Evolutionary conservation across 2,888 invertebrate species (phyloP), one percentile per base, ranked within the genome.

Genomic region (Eupithecia pulchellata): DNA sequence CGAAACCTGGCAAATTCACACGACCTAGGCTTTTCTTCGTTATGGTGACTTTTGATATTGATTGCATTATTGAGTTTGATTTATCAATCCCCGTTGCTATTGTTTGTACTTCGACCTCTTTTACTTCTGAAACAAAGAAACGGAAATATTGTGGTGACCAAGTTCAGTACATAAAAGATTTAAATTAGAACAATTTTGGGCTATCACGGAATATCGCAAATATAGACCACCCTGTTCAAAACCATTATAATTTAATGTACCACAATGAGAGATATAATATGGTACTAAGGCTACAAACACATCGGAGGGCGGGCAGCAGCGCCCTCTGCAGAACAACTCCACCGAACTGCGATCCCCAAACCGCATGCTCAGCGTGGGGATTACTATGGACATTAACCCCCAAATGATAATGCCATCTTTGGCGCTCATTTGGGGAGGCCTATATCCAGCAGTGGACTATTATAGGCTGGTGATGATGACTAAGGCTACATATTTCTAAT

Each of bases 1-100:
- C 86, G 74, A 91, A 91, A 14, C 89, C 90, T 2, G 88, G 88
- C 77, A 90, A 82, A 8, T 72, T 72, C 14, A 73, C 32, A 55
- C 72, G 63, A 29, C 81, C 79, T 14, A 25, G 27, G 13, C 61
- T 34, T 66, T 73, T 79, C 71, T 70, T 75, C 55, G 61, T 55
- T 57, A 72, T 70, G 61, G 69, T 72, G 30, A 77, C 72, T 70
- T 75, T 73, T 64, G 77, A 70, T 29, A 69, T 63, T 52, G 75
- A 67, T 73, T 79, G 60, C 39, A 72, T 63, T 42, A 72, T 25
- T 66, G 42, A 58, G 52, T 68, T 32, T 47, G 47, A 29, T 39
- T 39, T 30, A 30, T 30, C 32, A 62, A 71, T 71, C 13, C 32
- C 73, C 63, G 32, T 72, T 71, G 66, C 29, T 36, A 75, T 71